phyloP scores from a whole-genome alignment of 2,888 invertebrate species.

The Onthophagus sagittarius region DNA sequence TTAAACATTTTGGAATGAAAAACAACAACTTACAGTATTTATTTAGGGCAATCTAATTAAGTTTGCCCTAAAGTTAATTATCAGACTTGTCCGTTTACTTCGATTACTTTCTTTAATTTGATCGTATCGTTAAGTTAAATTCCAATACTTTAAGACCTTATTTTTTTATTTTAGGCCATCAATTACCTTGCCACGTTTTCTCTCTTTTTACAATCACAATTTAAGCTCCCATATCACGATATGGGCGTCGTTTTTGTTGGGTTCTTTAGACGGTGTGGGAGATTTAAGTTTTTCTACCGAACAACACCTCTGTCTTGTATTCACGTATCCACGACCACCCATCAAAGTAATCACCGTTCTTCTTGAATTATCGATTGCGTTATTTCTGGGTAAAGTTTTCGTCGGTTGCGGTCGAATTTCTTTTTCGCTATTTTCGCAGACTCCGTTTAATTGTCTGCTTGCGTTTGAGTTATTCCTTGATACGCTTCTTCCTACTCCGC shows the following conservation, averaged over 20 bases:
- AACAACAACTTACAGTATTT: neutral
- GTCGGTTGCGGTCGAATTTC: constrained; percentile 26
- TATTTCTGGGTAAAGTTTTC: constrained; percentile 35
- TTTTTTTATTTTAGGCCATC: too few species aligned
- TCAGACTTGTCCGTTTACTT: too few species aligned
- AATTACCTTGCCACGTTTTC: neutral
- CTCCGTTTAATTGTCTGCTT: constrained; percentile 57
- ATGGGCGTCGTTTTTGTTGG: constrained; percentile 82
- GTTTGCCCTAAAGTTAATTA: neutral
- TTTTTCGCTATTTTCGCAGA: constrained; percentile 35
- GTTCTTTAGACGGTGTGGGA: constrained; percentile 57
- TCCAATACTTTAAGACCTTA: too few species aligned
- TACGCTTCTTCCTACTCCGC: constrained; percentile 58
- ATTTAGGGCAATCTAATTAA: neutral
- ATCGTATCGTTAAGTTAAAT: too few species aligned
- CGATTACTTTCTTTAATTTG: too few species aligned
- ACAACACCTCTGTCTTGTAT: constrained; percentile 75
- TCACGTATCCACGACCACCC: constrained; percentile 85
- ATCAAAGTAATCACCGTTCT: constrained; percentile 80
- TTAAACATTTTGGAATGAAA: neutral
- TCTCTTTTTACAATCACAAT: constrained; percentile 53
- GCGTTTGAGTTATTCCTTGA: constrained; percentile 74
- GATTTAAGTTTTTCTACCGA: constrained; percentile 49
- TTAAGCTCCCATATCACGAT: constrained; percentile 89
- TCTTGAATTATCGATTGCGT: constrained; percentile 47